Evolutionary conservation across 2,888 invertebrate genomes (phyloP).

Genomic region (Agrotis clavis): DNA sequence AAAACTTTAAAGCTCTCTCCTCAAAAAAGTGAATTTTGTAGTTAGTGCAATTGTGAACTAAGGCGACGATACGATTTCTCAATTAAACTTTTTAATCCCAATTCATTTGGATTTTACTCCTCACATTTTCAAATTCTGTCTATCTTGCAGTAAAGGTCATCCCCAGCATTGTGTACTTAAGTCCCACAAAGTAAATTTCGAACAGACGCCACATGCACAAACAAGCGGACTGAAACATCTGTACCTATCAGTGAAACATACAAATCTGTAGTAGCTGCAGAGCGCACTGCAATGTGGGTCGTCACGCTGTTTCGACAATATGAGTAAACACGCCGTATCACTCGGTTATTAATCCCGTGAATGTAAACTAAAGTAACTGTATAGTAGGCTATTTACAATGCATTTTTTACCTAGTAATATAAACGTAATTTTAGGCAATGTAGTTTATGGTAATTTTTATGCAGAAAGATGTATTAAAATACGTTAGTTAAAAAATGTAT

Average conservation of each 20-base stretch:
- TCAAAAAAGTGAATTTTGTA: too few relatives aligned
- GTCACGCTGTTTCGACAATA: slow-evolving; percentile 48
- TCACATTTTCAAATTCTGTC: too few relatives aligned
- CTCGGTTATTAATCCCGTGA: slow-evolving; percentile 23
- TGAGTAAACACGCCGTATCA: slow-evolving; percentile 46
- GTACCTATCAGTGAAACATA: slow-evolving; percentile 25
- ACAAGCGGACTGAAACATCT: slow-evolving; percentile 44
- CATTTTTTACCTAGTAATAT: neutral
- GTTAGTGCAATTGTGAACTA: too few relatives aligned
- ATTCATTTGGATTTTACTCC: too few relatives aligned
- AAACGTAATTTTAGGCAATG: neutral
- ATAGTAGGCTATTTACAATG: neutral
- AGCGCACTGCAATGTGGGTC: slow-evolving; percentile 49
- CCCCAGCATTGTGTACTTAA: slow-evolving; percentile 3
- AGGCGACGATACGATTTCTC: too few relatives aligned
- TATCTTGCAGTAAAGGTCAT: slow-evolving; percentile 2
- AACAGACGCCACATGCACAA: slow-evolving; percentile 34
- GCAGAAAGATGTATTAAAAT: too few relatives aligned
- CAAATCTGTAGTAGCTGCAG: slow-evolving; percentile 28
- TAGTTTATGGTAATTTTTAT: too few relatives aligned
- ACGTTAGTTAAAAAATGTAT: too few relatives aligned
- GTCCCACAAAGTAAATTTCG: slow-evolving; percentile 29
- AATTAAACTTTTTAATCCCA: too few relatives aligned
- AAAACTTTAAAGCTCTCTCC: too few relatives aligned
- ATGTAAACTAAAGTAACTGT: slow-evolving; percentile 17